phyloP scores from a whole-genome alignment of 2,888 invertebrate genomes.

The Pomacea canaliculata region DNA sequence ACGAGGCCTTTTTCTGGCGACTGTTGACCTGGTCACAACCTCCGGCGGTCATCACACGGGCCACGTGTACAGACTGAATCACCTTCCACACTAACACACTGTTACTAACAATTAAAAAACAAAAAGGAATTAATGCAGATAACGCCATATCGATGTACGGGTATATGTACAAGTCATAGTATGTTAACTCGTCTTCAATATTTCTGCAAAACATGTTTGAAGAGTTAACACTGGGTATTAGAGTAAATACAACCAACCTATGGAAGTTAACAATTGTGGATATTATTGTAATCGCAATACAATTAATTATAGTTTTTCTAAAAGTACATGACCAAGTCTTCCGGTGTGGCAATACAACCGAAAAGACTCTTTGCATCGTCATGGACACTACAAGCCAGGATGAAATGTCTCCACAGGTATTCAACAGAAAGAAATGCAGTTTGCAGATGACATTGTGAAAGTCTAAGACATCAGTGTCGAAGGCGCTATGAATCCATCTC shows the following conservation, averaged over 20 bases:
- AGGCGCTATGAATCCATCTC: not conserved
- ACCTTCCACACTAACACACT: not conserved
- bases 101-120: not conserved
- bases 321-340: not conserved
- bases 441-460: not conserved
- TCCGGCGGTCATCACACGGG: not conserved
- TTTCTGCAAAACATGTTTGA: not conserved
- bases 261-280: no score
- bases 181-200: not conserved
- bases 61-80: not conserved
- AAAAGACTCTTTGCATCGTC: not conserved
- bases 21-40: not conserved
- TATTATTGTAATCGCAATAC: not conserved
- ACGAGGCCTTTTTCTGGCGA: not conserved
- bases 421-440: not conserved
- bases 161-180: not conserved
- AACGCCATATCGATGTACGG: not conserved
- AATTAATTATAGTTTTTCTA: not conserved
- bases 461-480: no score
- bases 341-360: not conserved
- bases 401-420: not conserved
- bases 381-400: not conserved
- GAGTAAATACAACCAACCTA: not conserved
- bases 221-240: not conserved
- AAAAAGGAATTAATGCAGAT: not conserved